Base-by-base conservation (phyloP, 1,140 invertebrate species). In the Pemphigus obesinymphae region DNA sequence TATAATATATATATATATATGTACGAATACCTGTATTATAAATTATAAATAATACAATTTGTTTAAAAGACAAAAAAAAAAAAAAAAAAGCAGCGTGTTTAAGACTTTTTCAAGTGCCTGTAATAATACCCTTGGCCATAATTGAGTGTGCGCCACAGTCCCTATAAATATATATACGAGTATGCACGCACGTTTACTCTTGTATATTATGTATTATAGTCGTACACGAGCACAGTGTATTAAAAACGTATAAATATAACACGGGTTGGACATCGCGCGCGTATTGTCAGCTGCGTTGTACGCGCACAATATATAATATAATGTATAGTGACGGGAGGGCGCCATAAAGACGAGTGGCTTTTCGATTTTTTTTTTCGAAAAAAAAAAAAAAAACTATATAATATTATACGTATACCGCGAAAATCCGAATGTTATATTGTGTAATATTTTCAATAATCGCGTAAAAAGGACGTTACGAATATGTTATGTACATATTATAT, bases 401-500 rank as follows among this genome's bases (percentile, higher is more conserved):
- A 15, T 34, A 20, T 2, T 61, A 31, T 11, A 37, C 15, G n/a
- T n/a, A n/a, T 58, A 26, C 73, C 31, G 34, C 23, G 72, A 75
- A 37, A 8, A 20, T 10, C 20, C 63, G 34, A 3, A 20, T 34
- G 11, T n/a, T n/a, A 17, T 10, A 11, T 2, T 37, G 63, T 37
- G 34, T 0, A 7, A 7, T 58, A 29, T 26, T 11, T 63, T n/a
- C n/a, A 34, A 1, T 20, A 4, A 7, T n/a, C 7, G 13, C 34
- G n/a, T 37, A 78, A 26, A 78, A 78, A 78, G 75, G 29, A 53
- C 75, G 53, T 78, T 78, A 78, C 75, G 53, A 61, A 78, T 40
- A 58, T 53, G 34, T n/a, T n/a, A n/a, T n/a, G n/a, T n/a, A n/a
- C n/a, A n/a, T n/a, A n/a, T n/a, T n/a, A n/a, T n/a, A n/a, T n/a